A percentile compares a stretch with the other conserved stretches of the same genome.
phyloP scores from a whole-genome alignment of 2,797 vertebrate genomes.

The Gymnoscopelus microlampas region DNA sequence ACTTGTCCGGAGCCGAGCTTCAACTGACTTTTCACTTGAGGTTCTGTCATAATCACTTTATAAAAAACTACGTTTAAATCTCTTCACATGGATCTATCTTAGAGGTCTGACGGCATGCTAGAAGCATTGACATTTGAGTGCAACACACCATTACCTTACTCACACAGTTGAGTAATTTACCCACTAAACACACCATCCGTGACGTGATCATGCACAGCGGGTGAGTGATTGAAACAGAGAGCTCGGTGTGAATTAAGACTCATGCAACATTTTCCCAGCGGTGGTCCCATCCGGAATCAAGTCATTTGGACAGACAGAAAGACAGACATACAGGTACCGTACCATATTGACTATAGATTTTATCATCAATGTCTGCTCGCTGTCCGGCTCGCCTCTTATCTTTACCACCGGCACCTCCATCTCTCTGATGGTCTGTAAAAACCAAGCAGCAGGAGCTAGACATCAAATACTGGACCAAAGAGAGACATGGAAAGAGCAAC shows the following conservation, averaged over 20 bases:
- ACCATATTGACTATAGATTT: constrained; percentile 98
- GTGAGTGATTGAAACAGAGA: constrained; percentile 26
- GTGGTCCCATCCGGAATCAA: constrained; percentile 62
- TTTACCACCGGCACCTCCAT: constrained; percentile 99
- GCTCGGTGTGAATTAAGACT: constrained; percentile 42
- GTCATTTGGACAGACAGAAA: constrained; percentile 60
- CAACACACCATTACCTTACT: background rate
- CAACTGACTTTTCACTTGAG: background rate
- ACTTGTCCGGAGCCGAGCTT: background rate
- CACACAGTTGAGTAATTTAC: constrained; percentile 1
- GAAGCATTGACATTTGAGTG: constrained; percentile 42
- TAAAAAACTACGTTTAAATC: constrained; percentile 21
- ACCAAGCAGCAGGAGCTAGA: constrained; percentile 64
- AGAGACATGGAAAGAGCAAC: background rate
- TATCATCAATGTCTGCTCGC: constrained; percentile 92
- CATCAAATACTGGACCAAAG: constrained; percentile 58
- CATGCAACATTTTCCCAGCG: constrained; percentile 65
- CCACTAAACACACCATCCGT: constrained; percentile 40
- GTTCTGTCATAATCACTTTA: background rate
- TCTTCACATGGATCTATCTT: background rate
- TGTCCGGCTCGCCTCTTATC: constrained; percentile 90
- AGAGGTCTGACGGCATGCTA: background rate
- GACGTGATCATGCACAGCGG: constrained; percentile 48
- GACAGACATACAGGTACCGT: constrained; percentile 63
- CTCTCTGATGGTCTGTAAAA: constrained; percentile 92